Base-by-base conservation (phyloP, 2,113 vertebrate genomes). In the Nanorana parkeri region DNA sequence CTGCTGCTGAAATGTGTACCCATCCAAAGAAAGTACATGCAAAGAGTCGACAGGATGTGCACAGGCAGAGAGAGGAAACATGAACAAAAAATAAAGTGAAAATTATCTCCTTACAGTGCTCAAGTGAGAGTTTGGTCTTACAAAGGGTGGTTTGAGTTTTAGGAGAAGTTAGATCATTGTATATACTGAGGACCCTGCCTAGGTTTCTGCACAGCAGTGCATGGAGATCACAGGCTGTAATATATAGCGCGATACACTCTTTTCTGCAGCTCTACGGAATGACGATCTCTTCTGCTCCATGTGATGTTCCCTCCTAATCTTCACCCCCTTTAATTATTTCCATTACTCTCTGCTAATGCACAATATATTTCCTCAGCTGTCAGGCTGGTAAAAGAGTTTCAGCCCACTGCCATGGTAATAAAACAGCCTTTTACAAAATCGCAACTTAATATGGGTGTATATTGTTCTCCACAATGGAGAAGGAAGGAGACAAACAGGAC, bases 291-390 rank as follows among this genome's bases (percentile, higher is more conserved):
- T 85, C 75, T 24, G 17, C 66, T 65, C 47, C 4, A n/a, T 76
- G 73, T 1, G 63, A 13, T 56, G n/a, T 28, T 74, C n/a, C 74
- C 71, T 85, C 10, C 81, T 74, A 61, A 36, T 11, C 11, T 78
- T 87, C 78, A 41, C 36, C 63, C 81, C 69, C 78, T 87, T 85
- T 86, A 85, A 87, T 90, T 86, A 87, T 88, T 88, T 83, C 85
- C 81, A 64, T 88, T 88, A 79, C 77, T 87, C 77, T 17, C 21
- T 78, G 84, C 71, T 84, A 85, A 52, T 0, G 5, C 81, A 65
- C 66, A 1, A 75, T 85, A 80, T 82, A 75, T 82, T 72, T 83
- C 77, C 84, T 84, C 41, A 74, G 73, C 84, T 87, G 85, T 84
- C 87, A 85, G 74, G 66, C 73, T 81, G 67, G 84, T 71, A 77